Conservation (phyloP, 2,888 invertebrate species). For the Oxycera nigricornis region DNA sequence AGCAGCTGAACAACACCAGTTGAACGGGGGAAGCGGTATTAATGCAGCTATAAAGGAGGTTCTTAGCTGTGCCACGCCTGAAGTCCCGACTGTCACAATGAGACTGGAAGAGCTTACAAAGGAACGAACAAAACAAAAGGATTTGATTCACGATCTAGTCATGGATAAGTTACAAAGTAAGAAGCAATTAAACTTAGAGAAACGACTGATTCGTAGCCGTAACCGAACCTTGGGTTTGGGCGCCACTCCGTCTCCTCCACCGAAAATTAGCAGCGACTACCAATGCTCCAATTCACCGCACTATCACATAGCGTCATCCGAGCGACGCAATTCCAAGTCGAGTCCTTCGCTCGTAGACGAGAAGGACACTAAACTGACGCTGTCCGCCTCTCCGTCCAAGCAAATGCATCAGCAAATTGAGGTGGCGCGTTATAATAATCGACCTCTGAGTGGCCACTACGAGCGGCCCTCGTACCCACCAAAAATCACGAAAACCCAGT, state of each 20-base stretch:
- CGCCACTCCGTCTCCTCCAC: conserved; percentile 58
- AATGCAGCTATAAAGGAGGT: neutral
- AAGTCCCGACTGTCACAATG: conserved; percentile 67
- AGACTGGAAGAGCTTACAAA: conserved; percentile 79
- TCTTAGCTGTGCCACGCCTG: conserved; percentile 54
- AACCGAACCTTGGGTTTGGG: conserved; percentile 61
- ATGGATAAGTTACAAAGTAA: conserved; percentile 78
- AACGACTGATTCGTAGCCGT: conserved; percentile 68
- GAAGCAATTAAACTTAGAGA: conserved; percentile 70
- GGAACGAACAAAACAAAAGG: conserved; percentile 83
- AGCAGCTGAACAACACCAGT: conserved; percentile 56
- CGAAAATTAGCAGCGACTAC: conserved; percentile 55
- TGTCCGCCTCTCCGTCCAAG: conserved; percentile 33
- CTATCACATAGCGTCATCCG: conserved; percentile 52
- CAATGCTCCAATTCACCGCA: conserved; percentile 59
- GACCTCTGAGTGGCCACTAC: conserved; percentile 59
- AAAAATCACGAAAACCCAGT: conserved; percentile 60
- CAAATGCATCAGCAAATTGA: conserved; percentile 4
- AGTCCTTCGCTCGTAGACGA: conserved; percentile 14
- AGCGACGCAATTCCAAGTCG: conserved; percentile 39
- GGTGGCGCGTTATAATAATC: conserved; percentile 52
- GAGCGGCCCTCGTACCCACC: conserved; percentile 46
- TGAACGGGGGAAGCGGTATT: conserved; percentile 52
- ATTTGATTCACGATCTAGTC: conserved; percentile 81
- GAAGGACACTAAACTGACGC: conserved; percentile 19